These are phyloP conservation scores for Caligus rogercresseyi DNA, from an alignment of 1,140 invertebrate genomes.

Conservation along the genomic window DNA sequence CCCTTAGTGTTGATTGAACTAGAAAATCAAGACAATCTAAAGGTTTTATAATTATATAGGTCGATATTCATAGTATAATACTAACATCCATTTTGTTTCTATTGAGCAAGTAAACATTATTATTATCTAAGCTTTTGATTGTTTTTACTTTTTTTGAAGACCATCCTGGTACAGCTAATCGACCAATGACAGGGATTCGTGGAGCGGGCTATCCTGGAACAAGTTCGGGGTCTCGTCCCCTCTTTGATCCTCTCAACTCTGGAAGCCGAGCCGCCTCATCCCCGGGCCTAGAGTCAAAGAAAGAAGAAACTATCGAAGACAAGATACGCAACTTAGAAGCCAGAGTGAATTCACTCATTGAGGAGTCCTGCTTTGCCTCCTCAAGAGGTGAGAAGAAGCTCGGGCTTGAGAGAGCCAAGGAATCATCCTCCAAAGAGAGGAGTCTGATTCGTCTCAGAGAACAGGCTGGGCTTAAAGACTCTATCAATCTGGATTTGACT, in stretches of 20 bases:
- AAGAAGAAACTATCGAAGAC: constrained; percentile 43
- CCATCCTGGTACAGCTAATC: constrained; percentile 29
- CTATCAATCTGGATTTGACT: constrained; percentile 58
- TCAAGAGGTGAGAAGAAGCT: constrained; percentile 40
- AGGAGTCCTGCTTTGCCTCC: constrained; percentile 53
- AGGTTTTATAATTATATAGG: no score
- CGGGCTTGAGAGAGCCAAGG: constrained; percentile 81
- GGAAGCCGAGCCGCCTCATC: constrained; percentile 31
- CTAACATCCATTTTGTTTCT: neutral
- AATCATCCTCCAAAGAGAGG: constrained; percentile 78
- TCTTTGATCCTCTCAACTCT: constrained; percentile 58
- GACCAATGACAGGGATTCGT: constrained; percentile 21
- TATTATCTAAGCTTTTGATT: no score
- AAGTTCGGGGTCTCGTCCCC: constrained; percentile 34
- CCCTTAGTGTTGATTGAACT: no score
- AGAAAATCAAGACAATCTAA: no score
- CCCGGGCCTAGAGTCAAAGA: constrained; percentile 41
- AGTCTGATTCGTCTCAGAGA: constrained; percentile 74
- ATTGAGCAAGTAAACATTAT: constrained; percentile 4
- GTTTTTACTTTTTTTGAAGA: constrained; percentile 15
- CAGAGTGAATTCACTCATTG: constrained; percentile 52
- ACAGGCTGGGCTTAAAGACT: constrained; percentile 64
- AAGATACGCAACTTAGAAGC: constrained; percentile 19
- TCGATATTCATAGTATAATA: no score
- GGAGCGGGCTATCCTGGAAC: constrained; percentile 28